Evolutionary conservation across 2,888 invertebrate species (phyloP), one percentile per base, ranked within the genome.

Genomic region (Cerastis leucographa): DNA sequence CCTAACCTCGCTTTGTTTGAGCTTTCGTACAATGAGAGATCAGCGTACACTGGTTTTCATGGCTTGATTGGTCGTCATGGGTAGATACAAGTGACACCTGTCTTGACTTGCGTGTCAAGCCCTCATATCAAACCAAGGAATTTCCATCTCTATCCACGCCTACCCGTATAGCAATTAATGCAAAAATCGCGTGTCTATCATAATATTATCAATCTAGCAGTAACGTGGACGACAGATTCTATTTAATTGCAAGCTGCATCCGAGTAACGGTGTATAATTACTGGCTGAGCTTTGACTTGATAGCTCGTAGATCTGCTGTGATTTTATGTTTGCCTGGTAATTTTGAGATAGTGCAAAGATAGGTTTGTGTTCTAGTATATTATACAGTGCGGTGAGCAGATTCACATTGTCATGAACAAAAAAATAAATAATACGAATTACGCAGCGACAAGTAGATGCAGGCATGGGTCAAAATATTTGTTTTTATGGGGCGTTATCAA

Each of bases 151-250:
- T 68, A 64, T 71, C 46, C 70, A 70, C 82, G 62, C 70, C 70
- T 64, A 42, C 68, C 0, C 4, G n/a, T 42, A n/a, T 56, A 40
- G 49, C 62, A 71, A 81, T 70, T 74, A 71, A 77, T 66, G 68
- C 68, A 71, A 83, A 82, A 85, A 69, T 83, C 61, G 85, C 83
- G 83, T 85, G 83, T 74, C 44, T 82, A 78, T 83, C 83, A 82
- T 82, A 82, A 62, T 42, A 66, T 67, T 64, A 81, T 76, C 72
- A 73, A 76, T 85, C 77, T 77, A 29, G 29, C 35, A 56, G 46
- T 77, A 73, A 81, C 76, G 51, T 68, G 42, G 61, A 69, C 69
- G 81, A 85, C 85, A 82, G 68, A 69, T 77, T 81, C 78, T 74
- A 70, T 62, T 74, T 74, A 85, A 85, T 83, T 82, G 78, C 71